Percentiles rank a stretch among this genome's conserved stretches.
Evolutionary conservation across 2,888 invertebrate genomes (phyloP).

Genomic region (Amorpha juglandis): DNA sequence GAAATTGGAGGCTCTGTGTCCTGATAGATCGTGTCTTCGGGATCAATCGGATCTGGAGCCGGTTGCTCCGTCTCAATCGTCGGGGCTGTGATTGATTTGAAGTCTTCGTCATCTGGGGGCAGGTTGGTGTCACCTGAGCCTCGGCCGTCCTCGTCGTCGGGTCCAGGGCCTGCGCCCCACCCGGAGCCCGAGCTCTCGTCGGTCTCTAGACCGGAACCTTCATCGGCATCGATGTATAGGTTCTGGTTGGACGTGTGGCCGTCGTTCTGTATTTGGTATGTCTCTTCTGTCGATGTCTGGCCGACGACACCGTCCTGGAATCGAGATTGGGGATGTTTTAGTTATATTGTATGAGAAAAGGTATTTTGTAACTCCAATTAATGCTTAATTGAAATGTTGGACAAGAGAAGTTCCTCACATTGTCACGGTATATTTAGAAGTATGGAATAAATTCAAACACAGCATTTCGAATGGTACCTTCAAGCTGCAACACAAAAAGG

Average conservation of each 20-base stretch:
- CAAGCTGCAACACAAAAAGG: too few species aligned
- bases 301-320: slow-evolving; percentile 72
- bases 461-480: neutral
- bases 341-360: neutral
- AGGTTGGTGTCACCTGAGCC: slow-evolving; percentile 74
- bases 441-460: neutral
- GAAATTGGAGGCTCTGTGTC: slow-evolving; percentile 40
- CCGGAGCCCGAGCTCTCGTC: slow-evolving; percentile 95
- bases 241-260: slow-evolving; percentile 83
- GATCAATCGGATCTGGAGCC: slow-evolving; percentile 8
- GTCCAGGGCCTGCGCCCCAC: slow-evolving; percentile 87
- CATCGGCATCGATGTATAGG: slow-evolving; percentile 89
- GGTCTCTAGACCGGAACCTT: slow-evolving; percentile 89
- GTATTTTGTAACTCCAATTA: too few species aligned
- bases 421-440: too few species aligned
- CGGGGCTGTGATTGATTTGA: slow-evolving; percentile 44
- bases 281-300: slow-evolving; percentile 62
- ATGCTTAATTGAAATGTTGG: too few species aligned
- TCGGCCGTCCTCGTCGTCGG: slow-evolving; percentile 89
- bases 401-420: neutral
- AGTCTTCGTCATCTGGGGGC: slow-evolving; percentile 79
- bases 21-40: slow-evolving; percentile 27
- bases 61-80: slow-evolving; percentile 28
- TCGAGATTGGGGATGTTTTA: neutral
- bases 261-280: slow-evolving; percentile 66